Conservation (phyloP, 2,888 invertebrate genomes). For the Nomada ruficornis region DNA sequence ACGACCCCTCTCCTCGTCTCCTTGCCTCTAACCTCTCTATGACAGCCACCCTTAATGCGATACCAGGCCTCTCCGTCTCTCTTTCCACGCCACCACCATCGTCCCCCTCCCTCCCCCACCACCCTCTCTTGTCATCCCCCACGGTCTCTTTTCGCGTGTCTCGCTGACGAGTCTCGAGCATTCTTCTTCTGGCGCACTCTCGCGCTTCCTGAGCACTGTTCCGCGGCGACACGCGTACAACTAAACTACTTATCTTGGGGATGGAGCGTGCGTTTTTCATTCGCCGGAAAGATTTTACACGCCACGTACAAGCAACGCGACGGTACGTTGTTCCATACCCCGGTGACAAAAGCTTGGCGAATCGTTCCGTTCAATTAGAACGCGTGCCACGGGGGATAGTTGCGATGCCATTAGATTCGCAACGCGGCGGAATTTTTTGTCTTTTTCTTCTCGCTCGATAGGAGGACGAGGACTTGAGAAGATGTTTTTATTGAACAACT, state of each 20-base stretch:
- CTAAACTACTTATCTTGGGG: slow-evolving; percentile 78
- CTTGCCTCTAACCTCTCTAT: slow-evolving; percentile 44
- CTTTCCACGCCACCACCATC: slow-evolving; percentile 20
- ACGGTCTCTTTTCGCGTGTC: slow-evolving; percentile 60
- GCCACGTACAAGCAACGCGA: slow-evolving; percentile 34
- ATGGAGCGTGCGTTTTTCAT: slow-evolving; percentile 55
- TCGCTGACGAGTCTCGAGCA: slow-evolving; percentile 68
- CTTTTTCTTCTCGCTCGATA: too few species aligned
- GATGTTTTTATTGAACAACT: too few species aligned
- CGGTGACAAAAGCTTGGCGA: slow-evolving; percentile 61
- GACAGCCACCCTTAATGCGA: slow-evolving; percentile 75
- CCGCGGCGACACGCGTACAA: slow-evolving; percentile 73
- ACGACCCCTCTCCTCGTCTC: slow-evolving; percentile 66
- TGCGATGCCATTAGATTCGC: too few species aligned
- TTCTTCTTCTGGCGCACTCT: slow-evolving; percentile 64
- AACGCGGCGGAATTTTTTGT: too few species aligned
- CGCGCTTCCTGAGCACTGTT: slow-evolving; percentile 68
- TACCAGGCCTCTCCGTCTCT: slow-evolving; percentile 56
- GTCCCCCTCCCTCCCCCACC: neutral
- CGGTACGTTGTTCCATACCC: neutral
- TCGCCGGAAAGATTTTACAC: slow-evolving; percentile 60
- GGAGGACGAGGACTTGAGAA: too few species aligned
- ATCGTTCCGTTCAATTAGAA: slow-evolving; percentile 68
- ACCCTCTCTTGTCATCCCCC: slow-evolving; percentile 28
- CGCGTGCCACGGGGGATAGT: slow-evolving; percentile 60